Conservation (phyloP, 2,113 vertebrate genomes). For the Rhabdornis inornatus region DNA sequence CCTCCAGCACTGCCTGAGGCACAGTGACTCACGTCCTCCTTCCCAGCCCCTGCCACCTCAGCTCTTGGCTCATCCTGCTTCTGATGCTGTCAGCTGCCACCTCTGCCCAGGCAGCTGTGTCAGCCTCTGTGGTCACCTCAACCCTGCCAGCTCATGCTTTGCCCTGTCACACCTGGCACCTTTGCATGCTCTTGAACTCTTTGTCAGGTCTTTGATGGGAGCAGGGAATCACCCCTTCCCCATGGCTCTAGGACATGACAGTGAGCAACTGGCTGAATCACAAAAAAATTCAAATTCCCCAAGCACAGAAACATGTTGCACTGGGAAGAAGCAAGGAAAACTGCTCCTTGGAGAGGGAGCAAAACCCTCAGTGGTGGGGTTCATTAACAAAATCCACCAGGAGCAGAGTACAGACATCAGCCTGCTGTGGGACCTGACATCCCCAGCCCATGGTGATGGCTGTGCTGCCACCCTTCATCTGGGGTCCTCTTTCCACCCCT, state of each 20-base stretch:
- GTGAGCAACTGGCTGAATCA: not conserved
- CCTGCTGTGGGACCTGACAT: accelerated
- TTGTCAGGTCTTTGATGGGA: not conserved
- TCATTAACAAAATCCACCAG: not conserved
- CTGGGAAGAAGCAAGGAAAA: not conserved
- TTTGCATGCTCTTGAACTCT: not conserved
- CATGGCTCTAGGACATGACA: not conserved
- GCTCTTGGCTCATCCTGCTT: not conserved
- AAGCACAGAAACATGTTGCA: accelerated
- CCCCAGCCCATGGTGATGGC: not conserved
- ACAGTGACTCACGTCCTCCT: not conserved
- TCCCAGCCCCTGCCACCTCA: not conserved
- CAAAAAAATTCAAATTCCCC: not conserved
- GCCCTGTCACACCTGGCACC: not conserved
- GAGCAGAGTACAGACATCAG: not conserved
- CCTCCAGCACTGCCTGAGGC: not conserved
- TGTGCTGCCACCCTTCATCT: not conserved
- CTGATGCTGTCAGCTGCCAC: not conserved
- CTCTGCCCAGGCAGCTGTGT: not conserved
- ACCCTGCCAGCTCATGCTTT: not conserved
- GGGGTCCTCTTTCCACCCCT: not conserved
- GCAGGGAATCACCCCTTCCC: not conserved
- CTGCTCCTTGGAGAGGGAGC: not conserved
- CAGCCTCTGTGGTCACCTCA: not conserved
- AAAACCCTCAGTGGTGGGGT: not conserved